These are phyloP conservation scores for Mimas tiliae DNA, from an alignment of 2,888 invertebrate species.

Conservation along the genomic window DNA sequence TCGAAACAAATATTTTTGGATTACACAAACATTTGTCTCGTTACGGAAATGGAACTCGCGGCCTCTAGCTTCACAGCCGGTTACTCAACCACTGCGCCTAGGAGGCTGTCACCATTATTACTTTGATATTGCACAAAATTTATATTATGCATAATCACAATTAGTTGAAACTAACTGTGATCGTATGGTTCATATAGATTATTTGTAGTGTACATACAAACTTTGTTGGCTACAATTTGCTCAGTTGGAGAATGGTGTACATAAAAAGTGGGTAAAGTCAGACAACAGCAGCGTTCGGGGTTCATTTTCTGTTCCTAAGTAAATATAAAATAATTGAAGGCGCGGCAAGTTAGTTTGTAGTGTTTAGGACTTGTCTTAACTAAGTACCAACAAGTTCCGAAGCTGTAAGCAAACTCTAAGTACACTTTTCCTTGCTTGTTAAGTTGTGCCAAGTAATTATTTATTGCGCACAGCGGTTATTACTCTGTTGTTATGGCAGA, in stretches of 20 bases:
- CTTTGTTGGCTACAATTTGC: background rate
- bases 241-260: background rate
- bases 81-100: no score
- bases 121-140: no score
- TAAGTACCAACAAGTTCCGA: slow-evolving; percentile 37
- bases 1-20: no score
- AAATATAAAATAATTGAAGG: slow-evolving; percentile 29
- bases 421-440: slow-evolving; percentile 40
- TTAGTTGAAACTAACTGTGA: no score
- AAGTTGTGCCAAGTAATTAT: slow-evolving; percentile 44
- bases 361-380: slow-evolving; percentile 40
- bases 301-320: slow-evolving; percentile 20
- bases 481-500: slow-evolving; percentile 23
- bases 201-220: background rate
- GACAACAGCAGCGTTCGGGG: background rate
- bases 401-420: slow-evolving; percentile 40
- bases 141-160: no score
- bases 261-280: slow-evolving; percentile 3
- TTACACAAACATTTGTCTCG: no score
- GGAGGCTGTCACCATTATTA: no score
- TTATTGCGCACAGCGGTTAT: slow-evolving; percentile 35
- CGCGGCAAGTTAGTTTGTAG: slow-evolving; percentile 30
- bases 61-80: no score
- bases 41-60: no score
- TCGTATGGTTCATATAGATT: background rate